A percentile compares a stretch with the other conserved stretches of the same genome.
phyloP scores from a whole-genome alignment of 2,797 vertebrate genomes.

The Rhadinocentrus ornatus region DNA sequence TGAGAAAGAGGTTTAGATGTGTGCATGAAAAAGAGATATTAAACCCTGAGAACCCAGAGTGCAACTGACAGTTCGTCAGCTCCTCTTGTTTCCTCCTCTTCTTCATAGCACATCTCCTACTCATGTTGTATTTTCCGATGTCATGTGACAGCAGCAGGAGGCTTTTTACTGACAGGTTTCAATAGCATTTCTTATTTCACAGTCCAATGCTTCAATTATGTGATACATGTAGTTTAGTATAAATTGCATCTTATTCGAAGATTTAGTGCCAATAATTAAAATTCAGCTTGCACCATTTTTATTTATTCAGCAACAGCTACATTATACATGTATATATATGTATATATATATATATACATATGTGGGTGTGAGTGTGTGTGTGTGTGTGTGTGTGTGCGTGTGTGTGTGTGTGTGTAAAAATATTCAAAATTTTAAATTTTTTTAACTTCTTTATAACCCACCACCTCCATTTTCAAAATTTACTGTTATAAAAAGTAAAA shows the following conservation, averaged over 20 bases:
- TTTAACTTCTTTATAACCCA: conserved; percentile 51
- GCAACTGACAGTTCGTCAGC: conserved; percentile 67
- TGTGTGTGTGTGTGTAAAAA: no score
- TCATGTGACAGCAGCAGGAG: conserved; percentile 63
- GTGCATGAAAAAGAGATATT: conserved; percentile 74
- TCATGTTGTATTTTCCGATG: conserved; percentile 45
- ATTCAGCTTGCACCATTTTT: conserved; percentile 51
- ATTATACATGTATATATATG: no score
- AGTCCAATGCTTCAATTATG: conserved; percentile 22
- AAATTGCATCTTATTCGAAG: neutral
- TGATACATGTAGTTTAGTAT: conserved; percentile 25
- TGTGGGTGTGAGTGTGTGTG: no score
- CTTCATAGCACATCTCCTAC: conserved; percentile 54
- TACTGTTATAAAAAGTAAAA: conserved; percentile 40
- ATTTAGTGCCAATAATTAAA: conserved; percentile 42
- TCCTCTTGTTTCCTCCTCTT: conserved; percentile 68
- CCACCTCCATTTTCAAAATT: conserved; percentile 50
- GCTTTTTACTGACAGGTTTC: conserved; percentile 33
- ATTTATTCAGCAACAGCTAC: conserved; percentile 67
- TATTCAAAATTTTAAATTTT: no score
- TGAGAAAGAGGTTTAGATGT: conserved; percentile 70
- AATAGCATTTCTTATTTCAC: conserved; percentile 38
- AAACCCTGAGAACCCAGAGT: conserved; percentile 64
- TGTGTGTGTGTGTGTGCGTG: no score
- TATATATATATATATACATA: no score